Percentiles rank a stretch among this genome's conserved stretches.
Evolutionary conservation across 2,797 vertebrate species (phyloP).

Genomic region (Chaetodon trifasciatus): DNA sequence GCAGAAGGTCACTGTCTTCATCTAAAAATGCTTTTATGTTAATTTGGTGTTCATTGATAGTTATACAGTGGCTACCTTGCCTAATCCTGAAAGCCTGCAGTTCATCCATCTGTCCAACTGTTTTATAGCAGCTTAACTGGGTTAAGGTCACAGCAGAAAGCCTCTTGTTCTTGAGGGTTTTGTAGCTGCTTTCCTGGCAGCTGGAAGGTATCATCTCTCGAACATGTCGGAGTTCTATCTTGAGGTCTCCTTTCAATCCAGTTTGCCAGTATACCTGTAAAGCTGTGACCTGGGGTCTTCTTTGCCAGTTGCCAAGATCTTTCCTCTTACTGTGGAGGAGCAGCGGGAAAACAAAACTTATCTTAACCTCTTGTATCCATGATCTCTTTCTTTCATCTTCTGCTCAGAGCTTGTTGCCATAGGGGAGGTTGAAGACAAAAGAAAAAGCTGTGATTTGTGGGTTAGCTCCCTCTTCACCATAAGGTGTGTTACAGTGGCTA

Average conservation of each 20-base stretch:
- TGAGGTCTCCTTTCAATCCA: slow-evolving; percentile 8
- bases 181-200: slow-evolving; percentile 11
- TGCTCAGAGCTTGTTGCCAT: slow-evolving; percentile 29
- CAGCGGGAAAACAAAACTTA: not conserved
- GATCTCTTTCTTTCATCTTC: slow-evolving; percentile 42
- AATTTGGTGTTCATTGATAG: not conserved
- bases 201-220: slow-evolving; percentile 3
- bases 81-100: not conserved
- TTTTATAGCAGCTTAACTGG: not conserved
- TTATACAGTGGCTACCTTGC: not conserved
- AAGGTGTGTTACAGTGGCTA: slow-evolving; percentile 9
- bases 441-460: slow-evolving; percentile 22
- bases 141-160: not conserved
- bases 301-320: not conserved
- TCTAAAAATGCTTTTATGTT: not conserved
- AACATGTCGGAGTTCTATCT: slow-evolving; percentile 17
- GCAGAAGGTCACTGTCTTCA: slow-evolving; percentile 9
- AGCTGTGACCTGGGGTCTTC: not conserved
- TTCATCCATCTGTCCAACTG: not conserved
- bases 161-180: not conserved
- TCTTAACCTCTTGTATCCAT: slow-evolving; percentile 14
- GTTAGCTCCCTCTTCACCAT: slow-evolving; percentile 22
- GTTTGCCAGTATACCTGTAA: not conserved
- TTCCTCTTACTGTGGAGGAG: not conserved
- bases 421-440: slow-evolving; percentile 43